These are phyloP conservation scores for Aphelinus atriplicis DNA, from an alignment of 1,140 invertebrate genomes.

Conservation along the genomic window DNA sequence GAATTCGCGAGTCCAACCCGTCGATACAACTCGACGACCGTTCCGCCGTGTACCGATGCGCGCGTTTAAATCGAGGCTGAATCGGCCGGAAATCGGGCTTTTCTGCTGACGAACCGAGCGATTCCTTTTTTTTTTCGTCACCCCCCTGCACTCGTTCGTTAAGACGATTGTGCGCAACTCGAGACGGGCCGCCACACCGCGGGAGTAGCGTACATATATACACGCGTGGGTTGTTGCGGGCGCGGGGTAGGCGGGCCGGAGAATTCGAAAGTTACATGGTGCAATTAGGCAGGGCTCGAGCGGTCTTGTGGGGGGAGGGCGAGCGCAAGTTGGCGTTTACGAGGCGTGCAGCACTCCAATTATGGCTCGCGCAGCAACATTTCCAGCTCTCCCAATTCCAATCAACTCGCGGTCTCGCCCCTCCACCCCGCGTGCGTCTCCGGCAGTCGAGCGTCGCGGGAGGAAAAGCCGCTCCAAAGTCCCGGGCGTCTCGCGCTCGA, in stretches of 20 bases:
- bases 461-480: slow-evolving; percentile 2
- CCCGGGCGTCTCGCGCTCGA: background rate
- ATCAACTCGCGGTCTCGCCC: slow-evolving; percentile 42
- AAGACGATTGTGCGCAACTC: background rate
- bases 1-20: too few relatives aligned
- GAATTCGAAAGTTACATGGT: slow-evolving; percentile 47
- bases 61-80: too few relatives aligned
- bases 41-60: too few relatives aligned
- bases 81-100: too few relatives aligned
- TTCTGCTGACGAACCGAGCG: too few relatives aligned
- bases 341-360: slow-evolving; percentile 45
- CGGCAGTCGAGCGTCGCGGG: background rate
- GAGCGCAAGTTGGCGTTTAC: slow-evolving; percentile 42
- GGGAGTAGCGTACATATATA: background rate
- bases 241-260: background rate
- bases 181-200: background rate
- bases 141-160: background rate
- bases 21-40: too few relatives aligned
- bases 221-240: background rate
- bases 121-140: too few relatives aligned
- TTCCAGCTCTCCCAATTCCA: slow-evolving; percentile 39
- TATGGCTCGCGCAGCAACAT: slow-evolving; percentile 43
- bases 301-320: too few relatives aligned
- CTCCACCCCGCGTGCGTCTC: background rate
- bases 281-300: slow-evolving; percentile 41